Base-by-base conservation (phyloP, 2,888 invertebrate genomes). In the Nebria salina region DNA sequence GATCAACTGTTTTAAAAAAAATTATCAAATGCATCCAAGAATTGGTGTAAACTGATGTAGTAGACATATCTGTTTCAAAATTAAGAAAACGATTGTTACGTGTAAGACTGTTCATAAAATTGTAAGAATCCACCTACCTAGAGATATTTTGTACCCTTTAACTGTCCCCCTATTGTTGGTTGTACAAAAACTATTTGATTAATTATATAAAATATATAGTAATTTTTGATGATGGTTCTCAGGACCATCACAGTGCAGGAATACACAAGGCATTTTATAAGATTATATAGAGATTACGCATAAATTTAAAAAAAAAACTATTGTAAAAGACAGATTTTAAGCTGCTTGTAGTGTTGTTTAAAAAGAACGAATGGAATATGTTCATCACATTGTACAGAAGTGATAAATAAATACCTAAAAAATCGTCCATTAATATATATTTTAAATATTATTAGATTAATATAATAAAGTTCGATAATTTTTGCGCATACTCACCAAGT, bases 51-150 rank as follows among this genome's bases (percentile, higher is more conserved):
- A 41, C 43, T 73, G 72, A 72, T 81, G 75, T 65, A 64, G 75
- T 81, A 81, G 81, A 81, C 81, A 81, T 81, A 81, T 81, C 81
- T 81, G 72, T 81, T 81, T 75, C 41, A 81, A 77, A 70, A 65
- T 41, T 20, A 41, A 43, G 41, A 73, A 73, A 73, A 73, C 66
- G 20, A 75, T 80, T 81, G 76, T 81, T 80, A 81, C 65, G 76
- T 81, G 76, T 81, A 81, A 81, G 81, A 81, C 81, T 81, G 81
- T 81, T 75, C 54, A 54, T 75, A 64, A 75, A 26, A 73, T 25
- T 75, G 75, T 75, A 75, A 25, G 26, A 75, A 64, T 75, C 15
- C 54, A 75, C 41, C 72, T 74, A 75, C 41, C 65, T 81, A 81
- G 81, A 75, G 54, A 80, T 80, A 80, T 80, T 80, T 80, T 80